Percentiles rank a stretch among this genome's conserved stretches.
These are phyloP conservation scores for Seriola quinqueradiata DNA, from an alignment of 2,113 vertebrate genomes.

Conservation along the genomic window DNA sequence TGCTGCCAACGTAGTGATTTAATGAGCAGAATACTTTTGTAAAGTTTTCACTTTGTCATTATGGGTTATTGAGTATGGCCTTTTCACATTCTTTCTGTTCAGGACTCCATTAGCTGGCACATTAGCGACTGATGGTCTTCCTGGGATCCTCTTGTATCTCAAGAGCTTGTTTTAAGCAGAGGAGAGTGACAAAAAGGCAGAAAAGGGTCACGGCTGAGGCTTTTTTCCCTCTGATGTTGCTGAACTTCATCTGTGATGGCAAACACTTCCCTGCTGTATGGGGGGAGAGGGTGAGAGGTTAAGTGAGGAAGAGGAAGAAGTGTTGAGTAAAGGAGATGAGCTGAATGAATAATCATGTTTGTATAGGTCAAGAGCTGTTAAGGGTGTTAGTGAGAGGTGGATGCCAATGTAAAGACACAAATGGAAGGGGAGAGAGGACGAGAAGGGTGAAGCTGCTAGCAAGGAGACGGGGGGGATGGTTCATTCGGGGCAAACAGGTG, in stretches of 20 bases:
- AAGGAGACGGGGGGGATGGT: slow-evolving; percentile 11
- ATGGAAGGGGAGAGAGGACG: slow-evolving; percentile 12
- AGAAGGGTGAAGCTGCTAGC: slow-evolving; percentile 14
- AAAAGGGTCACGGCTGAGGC: background rate
- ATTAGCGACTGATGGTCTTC: background rate
- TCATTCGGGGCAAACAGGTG: slow-evolving; percentile 60
- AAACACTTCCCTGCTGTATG: slow-evolving; percentile 10
- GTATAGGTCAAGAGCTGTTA: slow-evolving; percentile 26
- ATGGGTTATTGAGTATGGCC: background rate
- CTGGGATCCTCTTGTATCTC: slow-evolving; percentile 15
- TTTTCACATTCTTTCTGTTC: background rate
- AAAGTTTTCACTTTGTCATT: background rate
- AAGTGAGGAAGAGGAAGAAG: slow-evolving; percentile 21
- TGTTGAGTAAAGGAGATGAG: slow-evolving; percentile 3
- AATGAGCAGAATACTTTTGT: background rate
- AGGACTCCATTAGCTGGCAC: background rate
- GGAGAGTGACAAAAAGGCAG: background rate
- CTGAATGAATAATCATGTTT: slow-evolving; percentile 44
- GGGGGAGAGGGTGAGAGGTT: background rate
- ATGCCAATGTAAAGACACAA: slow-evolving; percentile 31
- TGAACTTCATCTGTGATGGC: slow-evolving; percentile 10
- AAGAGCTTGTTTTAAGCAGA: slow-evolving; percentile 9
- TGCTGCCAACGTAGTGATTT: background rate
- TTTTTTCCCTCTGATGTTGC: slow-evolving; percentile 21
- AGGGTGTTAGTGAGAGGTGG: background rate